These are phyloP conservation scores for Prosopocoilus inquinatus DNA, from an alignment of 2,888 invertebrate species.

Conservation along the genomic window DNA sequence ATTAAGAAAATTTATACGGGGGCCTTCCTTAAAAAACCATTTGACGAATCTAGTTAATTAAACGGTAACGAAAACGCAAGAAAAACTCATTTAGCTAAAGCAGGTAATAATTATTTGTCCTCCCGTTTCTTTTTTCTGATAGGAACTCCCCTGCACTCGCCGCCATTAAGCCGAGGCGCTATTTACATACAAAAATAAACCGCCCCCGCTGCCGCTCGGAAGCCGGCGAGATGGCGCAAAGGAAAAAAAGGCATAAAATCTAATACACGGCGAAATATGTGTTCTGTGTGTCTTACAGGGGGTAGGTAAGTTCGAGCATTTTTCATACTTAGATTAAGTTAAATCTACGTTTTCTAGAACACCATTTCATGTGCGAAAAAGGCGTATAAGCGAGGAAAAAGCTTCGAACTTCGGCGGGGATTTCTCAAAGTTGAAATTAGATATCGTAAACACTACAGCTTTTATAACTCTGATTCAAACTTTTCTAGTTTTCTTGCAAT, in stretches of 20 bases:
- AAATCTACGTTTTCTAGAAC: slow-evolving; percentile 9
- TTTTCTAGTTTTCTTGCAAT: slow-evolving; percentile 21
- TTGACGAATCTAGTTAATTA: not conserved
- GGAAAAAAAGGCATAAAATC: not conserved
- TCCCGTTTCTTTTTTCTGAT: not conserved
- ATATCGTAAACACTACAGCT: slow-evolving; percentile 25
- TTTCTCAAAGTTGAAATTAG: slow-evolving; percentile 27
- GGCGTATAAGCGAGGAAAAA: slow-evolving; percentile 10
- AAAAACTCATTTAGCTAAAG: not conserved
- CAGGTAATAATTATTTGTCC: not conserved
- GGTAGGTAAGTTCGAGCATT: slow-evolving; percentile 11
- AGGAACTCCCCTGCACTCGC: not conserved
- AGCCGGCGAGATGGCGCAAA: not conserved
- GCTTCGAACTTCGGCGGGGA: slow-evolving; percentile 18
- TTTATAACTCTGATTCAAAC: slow-evolving; percentile 18
- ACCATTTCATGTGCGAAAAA: slow-evolving; percentile 2
- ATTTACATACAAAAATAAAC: slow-evolving; percentile 1
- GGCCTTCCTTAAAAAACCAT: not conserved
- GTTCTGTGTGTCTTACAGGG: not conserved
- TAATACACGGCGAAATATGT: slow-evolving; percentile 8
- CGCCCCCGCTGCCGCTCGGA: not conserved
- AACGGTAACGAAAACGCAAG: not conserved
- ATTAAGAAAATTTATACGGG: too few relatives aligned
- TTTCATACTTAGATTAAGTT: slow-evolving; percentile 19
- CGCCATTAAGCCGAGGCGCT: not conserved